phyloP scores from a whole-genome alignment of 2,888 invertebrate genomes.

The Chrysolina americana region DNA sequence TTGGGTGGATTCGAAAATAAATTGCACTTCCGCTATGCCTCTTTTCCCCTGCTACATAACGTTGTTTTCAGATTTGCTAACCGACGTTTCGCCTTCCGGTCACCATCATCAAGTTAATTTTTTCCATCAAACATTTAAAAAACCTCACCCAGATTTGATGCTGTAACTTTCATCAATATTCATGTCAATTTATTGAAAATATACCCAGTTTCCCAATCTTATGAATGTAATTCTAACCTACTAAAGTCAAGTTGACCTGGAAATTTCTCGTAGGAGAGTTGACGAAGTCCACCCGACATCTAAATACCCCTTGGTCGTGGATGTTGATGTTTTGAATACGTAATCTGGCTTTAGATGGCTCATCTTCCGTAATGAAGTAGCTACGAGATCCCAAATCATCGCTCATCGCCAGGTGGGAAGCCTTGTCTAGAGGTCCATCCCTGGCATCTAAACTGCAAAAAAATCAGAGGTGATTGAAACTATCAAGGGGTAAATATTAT shows the following conservation, averaged over 20 bases:
- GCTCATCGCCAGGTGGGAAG: constrained; percentile 83
- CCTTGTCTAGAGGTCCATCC: constrained; percentile 77
- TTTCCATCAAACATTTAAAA: too few relatives aligned
- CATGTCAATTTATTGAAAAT: not conserved
- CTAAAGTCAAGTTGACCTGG: constrained; percentile 87
- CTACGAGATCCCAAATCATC: constrained; percentile 83
- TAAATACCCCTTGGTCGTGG: constrained; percentile 86
- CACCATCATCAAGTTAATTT: too few relatives aligned
- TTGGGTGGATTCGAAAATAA: too few relatives aligned
- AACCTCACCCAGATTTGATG: not conserved
- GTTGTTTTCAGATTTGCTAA: too few relatives aligned
- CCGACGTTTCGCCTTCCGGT: too few relatives aligned
- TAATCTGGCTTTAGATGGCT: constrained; percentile 81
- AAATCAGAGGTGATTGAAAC: not conserved
- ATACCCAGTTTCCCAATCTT: not conserved
- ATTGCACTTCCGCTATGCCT: too few relatives aligned
- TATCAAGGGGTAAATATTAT: too few relatives aligned
- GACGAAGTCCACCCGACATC: constrained; percentile 91
- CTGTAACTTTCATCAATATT: not conserved
- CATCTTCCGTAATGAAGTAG: constrained; percentile 82
- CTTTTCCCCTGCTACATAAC: too few relatives aligned
- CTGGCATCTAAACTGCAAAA: constrained; percentile 83
- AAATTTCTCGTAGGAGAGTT: constrained; percentile 92
- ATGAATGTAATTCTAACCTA: constrained; percentile 76
- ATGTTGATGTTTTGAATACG: constrained; percentile 80